These are phyloP conservation scores for Bucco capensis DNA, from an alignment of 2,113 vertebrate genomes.

Conservation along the genomic window DNA sequence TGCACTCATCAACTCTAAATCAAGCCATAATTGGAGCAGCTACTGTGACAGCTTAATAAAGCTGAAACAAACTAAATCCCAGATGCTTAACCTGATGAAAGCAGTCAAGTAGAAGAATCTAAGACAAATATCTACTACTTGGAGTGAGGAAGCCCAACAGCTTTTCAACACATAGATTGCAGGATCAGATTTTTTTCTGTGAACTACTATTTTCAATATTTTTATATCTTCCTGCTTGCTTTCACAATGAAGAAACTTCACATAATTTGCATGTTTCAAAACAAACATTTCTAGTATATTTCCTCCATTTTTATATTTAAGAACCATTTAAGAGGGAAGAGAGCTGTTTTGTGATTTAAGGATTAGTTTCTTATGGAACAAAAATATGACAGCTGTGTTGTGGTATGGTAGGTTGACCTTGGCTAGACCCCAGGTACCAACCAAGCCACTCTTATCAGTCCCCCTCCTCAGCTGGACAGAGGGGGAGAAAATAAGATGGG, in stretches of 20 bases:
- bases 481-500: too few species aligned
- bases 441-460: too few species aligned
- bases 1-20: slow-evolving; percentile 83
- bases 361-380: background rate
- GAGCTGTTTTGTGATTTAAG: background rate
- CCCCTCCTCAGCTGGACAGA: too few species aligned
- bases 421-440: too few species aligned
- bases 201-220: slow-evolving; percentile 16
- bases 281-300: background rate
- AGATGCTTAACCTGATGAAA: slow-evolving; percentile 77
- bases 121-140: slow-evolving; percentile 59
- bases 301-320: background rate
- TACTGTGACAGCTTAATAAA: slow-evolving; percentile 85
- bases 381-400: background rate
- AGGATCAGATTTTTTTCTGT: slow-evolving; percentile 1
- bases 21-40: slow-evolving; percentile 81
- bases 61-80: slow-evolving; percentile 82
- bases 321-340: background rate
- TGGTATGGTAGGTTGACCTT: too few species aligned
- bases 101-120: slow-evolving; percentile 64
- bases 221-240: background rate
- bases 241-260: background rate
- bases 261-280: slow-evolving; percentile 25
- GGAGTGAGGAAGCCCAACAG: slow-evolving; percentile 50
- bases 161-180: slow-evolving; percentile 63